Percentiles rank a stretch among this genome's conserved stretches.
Conservation (phyloP, 1,140 invertebrate species). For the Spodoptera litura region DNA sequence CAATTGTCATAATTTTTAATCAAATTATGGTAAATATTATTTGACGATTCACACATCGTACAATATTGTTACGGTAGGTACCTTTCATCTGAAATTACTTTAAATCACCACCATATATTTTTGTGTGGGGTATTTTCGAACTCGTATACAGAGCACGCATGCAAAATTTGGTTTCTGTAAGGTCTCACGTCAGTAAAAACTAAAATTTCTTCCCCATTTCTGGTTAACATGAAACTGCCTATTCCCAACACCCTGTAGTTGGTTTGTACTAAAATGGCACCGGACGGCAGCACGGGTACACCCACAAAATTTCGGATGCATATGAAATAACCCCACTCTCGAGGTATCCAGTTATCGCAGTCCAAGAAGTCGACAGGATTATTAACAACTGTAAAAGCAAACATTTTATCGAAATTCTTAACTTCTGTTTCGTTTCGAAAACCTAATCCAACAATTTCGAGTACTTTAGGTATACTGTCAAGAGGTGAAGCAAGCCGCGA, state of each 20-base stretch:
- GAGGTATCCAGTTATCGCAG: background rate
- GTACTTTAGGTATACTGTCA: too few relatives aligned
- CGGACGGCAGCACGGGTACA: background rate
- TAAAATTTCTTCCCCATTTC: background rate
- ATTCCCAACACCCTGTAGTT: background rate
- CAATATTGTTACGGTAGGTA: too few relatives aligned
- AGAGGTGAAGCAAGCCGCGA: too few relatives aligned
- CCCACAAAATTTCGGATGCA: background rate
- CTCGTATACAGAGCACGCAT: background rate
- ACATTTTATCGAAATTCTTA: too few relatives aligned
- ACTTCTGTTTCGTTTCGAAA: too few relatives aligned
- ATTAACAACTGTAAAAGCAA: too few relatives aligned
- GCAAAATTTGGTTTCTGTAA: background rate
- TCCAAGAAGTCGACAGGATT: background rate
- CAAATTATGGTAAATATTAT: too few relatives aligned
- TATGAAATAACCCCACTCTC: background rate
- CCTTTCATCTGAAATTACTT: too few relatives aligned
- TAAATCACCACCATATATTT: too few relatives aligned
- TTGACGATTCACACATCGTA: too few relatives aligned
- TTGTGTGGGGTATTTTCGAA: background rate
- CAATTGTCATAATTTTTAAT: too few relatives aligned
- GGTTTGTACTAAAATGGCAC: background rate
- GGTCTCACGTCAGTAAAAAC: background rate
- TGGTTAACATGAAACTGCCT: background rate
- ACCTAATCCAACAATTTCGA: too few relatives aligned